Evolutionary conservation across 1,140 invertebrate genomes (phyloP).

Genomic region (Asbolus verrucosus): DNA sequence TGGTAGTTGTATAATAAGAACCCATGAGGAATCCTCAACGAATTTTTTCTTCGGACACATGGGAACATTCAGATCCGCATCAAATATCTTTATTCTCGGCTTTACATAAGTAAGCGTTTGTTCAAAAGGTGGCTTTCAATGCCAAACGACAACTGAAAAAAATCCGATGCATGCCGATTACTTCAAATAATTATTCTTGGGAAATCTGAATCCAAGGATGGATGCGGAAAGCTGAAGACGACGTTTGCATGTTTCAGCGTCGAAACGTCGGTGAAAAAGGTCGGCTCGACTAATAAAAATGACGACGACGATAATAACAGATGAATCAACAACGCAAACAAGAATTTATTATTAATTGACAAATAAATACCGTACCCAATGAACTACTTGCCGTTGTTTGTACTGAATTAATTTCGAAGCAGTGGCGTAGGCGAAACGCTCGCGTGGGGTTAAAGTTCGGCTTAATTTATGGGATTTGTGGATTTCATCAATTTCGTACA

Average conservation of each 20-base stretch:
- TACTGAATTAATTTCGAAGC: neutral
- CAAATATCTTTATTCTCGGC: too few species aligned
- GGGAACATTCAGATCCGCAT: constrained; percentile 31
- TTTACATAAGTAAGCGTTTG: too few species aligned
- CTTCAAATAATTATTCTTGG: constrained; percentile 15
- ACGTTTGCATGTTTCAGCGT: too few species aligned
- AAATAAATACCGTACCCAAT: neutral
- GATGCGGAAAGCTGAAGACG: too few species aligned
- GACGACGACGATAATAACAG: neutral
- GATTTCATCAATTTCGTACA: neutral
- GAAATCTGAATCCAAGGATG: constrained; percentile 12
- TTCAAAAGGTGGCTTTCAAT: constrained; percentile 8
- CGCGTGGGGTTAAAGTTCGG: neutral
- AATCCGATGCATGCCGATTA: constrained; percentile 28
- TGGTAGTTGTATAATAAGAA: constrained; percentile 19
- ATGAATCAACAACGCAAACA: neutral
- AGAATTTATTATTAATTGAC: constrained; percentile 1
- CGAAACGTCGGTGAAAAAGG: too few species aligned
- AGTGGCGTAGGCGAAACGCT: neutral
- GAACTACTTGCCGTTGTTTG: neutral
- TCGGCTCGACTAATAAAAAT: too few species aligned
- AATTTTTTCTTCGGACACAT: constrained; percentile 17
- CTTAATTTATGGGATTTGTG: neutral
- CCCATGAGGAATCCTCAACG: constrained; percentile 17
- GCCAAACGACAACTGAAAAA: constrained; percentile 2